A percentile compares a stretch with the other conserved stretches of the same genome.
These are phyloP conservation scores for Epizoanthus rinbou DNA, from an alignment of 92 coral and sea anemone species.

Conservation along the genomic window DNA sequence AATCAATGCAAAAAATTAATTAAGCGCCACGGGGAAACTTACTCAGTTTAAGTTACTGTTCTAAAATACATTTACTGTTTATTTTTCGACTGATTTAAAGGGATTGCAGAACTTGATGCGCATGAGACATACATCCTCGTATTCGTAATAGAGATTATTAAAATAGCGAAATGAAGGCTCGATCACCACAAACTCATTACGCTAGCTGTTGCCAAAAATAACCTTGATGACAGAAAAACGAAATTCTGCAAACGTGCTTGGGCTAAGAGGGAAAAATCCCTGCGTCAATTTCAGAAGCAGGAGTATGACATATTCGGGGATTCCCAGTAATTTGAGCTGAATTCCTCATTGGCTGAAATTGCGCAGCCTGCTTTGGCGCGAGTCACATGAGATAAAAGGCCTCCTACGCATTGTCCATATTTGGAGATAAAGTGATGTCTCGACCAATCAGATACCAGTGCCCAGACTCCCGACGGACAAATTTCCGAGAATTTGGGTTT, in stretches of 20 bases:
- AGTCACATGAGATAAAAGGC: constrained; percentile 22
- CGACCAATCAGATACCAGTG: constrained; percentile 25
- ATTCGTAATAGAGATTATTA: too few species aligned
- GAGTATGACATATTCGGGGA: constrained; percentile 33
- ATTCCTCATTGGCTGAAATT: constrained; percentile 14
- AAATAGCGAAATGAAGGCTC: too few species aligned
- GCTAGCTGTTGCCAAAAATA: constrained; percentile 20
- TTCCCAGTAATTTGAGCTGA: constrained; percentile 14
- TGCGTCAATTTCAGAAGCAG: neutral
- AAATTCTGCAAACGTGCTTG: neutral
- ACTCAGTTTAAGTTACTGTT: too few species aligned
- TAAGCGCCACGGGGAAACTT: too few species aligned
- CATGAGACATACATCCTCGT: too few species aligned
- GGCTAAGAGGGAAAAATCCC: constrained; percentile 9
- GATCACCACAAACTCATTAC: neutral
- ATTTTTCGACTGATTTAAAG: too few species aligned
- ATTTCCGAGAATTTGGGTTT: constrained; percentile 16
- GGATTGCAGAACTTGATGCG: too few species aligned
- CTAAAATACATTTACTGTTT: too few species aligned
- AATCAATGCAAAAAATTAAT: too few species aligned
- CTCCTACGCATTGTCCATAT: constrained; percentile 19
- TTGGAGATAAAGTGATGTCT: neutral
- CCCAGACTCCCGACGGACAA: constrained; percentile 17
- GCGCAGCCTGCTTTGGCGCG: neutral
- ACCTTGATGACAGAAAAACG: constrained; percentile 2